A percentile compares a stretch with the other conserved stretches of the same genome.
These are phyloP conservation scores for Daubentonia madagascariensis DNA, from an alignment of 2,113 vertebrate genomes.

Conservation along the genomic window DNA sequence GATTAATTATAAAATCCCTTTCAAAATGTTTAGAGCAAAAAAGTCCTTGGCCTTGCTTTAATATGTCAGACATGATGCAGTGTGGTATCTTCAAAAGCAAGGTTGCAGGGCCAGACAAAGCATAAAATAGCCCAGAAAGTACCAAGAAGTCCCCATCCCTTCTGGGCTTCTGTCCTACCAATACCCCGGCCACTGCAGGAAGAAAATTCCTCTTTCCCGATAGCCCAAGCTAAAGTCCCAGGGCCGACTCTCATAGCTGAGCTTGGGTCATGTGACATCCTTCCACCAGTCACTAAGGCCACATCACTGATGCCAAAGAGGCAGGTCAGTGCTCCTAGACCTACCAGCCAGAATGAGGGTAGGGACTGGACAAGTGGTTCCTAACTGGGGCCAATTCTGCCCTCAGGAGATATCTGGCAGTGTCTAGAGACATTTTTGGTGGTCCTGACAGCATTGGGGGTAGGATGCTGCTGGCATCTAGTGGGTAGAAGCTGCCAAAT, in stretches of 20 bases:
- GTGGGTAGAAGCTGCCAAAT: neutral
- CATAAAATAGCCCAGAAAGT: neutral
- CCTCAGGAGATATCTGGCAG: too few species aligned
- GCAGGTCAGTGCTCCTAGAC: neutral
- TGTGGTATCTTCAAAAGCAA: neutral
- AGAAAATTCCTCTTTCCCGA: neutral
- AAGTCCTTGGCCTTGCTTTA: neutral
- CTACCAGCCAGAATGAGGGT: accelerated
- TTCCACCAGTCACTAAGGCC: neutral
- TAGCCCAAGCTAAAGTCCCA: neutral
- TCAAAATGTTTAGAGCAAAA: neutral
- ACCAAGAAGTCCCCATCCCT: neutral
- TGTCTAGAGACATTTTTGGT: neutral
- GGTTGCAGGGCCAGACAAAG: neutral
- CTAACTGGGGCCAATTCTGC: neutral
- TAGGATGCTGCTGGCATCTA: neutral
- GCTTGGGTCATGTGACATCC: neutral
- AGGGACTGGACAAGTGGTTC: neutral
- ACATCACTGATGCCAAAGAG: neutral
- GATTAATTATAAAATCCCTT: neutral
- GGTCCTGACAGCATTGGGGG: neutral
- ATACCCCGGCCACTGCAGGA: accelerated
- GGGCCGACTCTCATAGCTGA: neutral
- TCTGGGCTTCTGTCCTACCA: neutral
- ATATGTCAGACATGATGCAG: neutral